A percentile compares a stretch with the other conserved stretches of the same genome.
These are phyloP conservation scores for Gymnocheta viridis DNA, from an alignment of 2,888 invertebrate genomes.

Conservation along the genomic window DNA sequence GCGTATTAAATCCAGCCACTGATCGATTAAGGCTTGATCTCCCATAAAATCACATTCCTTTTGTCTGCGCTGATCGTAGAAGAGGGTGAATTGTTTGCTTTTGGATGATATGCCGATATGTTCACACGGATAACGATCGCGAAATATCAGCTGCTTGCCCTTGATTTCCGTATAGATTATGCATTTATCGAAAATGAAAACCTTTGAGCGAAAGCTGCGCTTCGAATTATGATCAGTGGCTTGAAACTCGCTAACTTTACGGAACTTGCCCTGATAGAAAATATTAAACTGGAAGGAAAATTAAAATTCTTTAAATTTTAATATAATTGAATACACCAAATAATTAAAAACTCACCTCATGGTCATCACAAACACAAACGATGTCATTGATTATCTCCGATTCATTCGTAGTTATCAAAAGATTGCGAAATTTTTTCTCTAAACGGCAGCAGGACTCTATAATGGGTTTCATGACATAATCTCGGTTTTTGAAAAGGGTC, in stretches of 20 bases:
- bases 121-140: constrained; percentile 81
- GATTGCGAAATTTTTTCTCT: constrained; percentile 79
- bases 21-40: constrained; percentile 75
- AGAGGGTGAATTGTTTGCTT: constrained; percentile 79
- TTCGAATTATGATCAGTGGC: constrained; percentile 78
- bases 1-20: constrained; percentile 79
- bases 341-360: constrained; percentile 46
- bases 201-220: constrained; percentile 79
- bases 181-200: constrained; percentile 81
- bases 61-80: constrained; percentile 79
- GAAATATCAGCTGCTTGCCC: constrained; percentile 79
- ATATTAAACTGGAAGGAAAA: constrained; percentile 78
- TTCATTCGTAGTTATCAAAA: constrained; percentile 80
- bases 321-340: background rate
- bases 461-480: constrained; percentile 79
- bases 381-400: constrained; percentile 81
- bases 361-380: constrained; percentile 79
- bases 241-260: constrained; percentile 80
- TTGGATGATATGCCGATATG: constrained; percentile 79
- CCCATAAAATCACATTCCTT: constrained; percentile 81
- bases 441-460: constrained; percentile 81
- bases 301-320: background rate
- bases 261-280: constrained; percentile 81
- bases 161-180: constrained; percentile 81
- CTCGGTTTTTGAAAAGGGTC: constrained; percentile 80